Evolutionary conservation across 2,888 invertebrate genomes (phyloP), one percentile per base, ranked within the genome.

Genomic region (Scaptodrosophila latifasciaeformis): DNA sequence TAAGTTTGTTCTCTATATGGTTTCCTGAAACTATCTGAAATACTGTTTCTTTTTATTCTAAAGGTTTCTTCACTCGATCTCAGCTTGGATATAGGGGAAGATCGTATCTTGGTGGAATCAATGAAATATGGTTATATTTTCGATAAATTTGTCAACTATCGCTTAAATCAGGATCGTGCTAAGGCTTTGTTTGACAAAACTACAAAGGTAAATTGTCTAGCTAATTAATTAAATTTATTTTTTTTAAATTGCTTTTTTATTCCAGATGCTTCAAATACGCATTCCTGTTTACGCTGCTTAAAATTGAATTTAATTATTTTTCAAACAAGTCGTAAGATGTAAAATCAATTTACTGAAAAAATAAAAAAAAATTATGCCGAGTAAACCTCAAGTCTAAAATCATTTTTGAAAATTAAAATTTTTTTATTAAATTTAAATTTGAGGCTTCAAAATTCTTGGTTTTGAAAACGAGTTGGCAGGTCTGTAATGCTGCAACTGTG

Each of bases 1-100:
- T 86, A 78, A 74, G 83, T 71, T 10, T 21, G 2, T 12, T 27
- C 2, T 9, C 7, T 30, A n/a, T n/a, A 3, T 17, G 40, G 18
- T 29, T 34, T 27, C 6, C 6, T 21, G 4, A 10, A 43, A 19
- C 17, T 34, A 34, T 2, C 21, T 21, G 4, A 48, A 1, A n/a
- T 13, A 7, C 37, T 15, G 6, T 13, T 2, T 24, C 12, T 42
- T 10, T 27, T 9, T 42, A 29, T 55, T 60, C 65, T 62, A 45
- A 76, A 92, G 91, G 85, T 89, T 54, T 88, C 90, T 49, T 82
- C 89, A 0, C 89, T 89, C 67, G 92, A 93, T 81, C 79, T 93
- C 31, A 88, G 87, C 39, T 80, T 94, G 50, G 91, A 92, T 83
- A 86, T 93, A 19, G 92, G 92, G n/a, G 92, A 92, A 81, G 93